phyloP scores from a whole-genome alignment of 2,113 vertebrate species.

The Odobenus rosmarus region DNA sequence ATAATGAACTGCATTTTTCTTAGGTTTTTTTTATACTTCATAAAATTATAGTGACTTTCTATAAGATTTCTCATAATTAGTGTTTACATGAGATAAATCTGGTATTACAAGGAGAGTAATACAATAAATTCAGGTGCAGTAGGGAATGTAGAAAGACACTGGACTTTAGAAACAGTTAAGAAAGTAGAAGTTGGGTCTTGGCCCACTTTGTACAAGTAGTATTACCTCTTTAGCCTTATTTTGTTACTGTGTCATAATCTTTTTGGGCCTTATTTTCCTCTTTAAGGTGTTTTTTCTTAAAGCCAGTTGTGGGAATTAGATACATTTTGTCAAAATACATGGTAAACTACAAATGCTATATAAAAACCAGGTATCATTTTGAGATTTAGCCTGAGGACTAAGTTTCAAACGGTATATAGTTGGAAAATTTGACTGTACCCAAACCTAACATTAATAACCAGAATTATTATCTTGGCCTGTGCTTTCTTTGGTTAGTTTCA shows the following conservation, averaged over 20 bases:
- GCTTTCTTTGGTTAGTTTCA: constrained; percentile 61
- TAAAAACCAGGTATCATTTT: constrained; percentile 17
- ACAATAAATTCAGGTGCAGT: background rate
- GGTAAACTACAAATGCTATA: background rate
- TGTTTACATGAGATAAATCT: constrained; percentile 30
- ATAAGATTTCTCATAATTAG: background rate
- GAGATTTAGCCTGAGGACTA: constrained; percentile 28
- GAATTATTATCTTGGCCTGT: constrained; percentile 16
- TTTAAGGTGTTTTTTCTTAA: constrained; percentile 16
- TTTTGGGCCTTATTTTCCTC: constrained; percentile 18
- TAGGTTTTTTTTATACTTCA: background rate
- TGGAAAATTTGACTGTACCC: constrained; percentile 43
- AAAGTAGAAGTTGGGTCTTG: constrained; percentile 1
- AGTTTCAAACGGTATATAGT: constrained; percentile 5
- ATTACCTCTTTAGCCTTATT: background rate
- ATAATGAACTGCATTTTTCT: constrained; percentile 4
- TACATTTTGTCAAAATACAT: constrained; percentile 40
- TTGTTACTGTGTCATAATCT: background rate
- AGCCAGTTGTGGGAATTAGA: constrained; percentile 28
- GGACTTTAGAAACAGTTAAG: background rate
- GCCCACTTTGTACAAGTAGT: background rate
- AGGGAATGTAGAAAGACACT: background rate
- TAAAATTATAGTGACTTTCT: constrained; percentile 23
- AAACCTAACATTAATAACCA: constrained; percentile 43
- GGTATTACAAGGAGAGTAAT: background rate